Conservation (phyloP, 2,113 vertebrate genomes). For the Microcebus murinus region DNA sequence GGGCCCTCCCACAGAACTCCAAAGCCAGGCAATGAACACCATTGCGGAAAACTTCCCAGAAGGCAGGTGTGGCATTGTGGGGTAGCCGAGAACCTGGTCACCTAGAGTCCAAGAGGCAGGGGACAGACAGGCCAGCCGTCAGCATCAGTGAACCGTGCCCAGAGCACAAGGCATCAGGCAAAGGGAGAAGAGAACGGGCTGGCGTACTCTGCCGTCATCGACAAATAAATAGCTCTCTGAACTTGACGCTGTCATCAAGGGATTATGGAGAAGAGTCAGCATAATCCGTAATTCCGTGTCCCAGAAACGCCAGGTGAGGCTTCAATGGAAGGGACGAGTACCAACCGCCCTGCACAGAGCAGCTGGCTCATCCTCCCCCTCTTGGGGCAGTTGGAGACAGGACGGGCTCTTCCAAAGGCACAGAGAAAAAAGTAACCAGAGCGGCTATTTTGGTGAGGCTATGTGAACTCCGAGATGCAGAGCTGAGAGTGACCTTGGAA, state of each 20-base stretch:
- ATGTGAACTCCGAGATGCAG: background rate
- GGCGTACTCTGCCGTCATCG: background rate
- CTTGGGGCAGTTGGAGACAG: background rate
- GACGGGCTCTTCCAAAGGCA: background rate
- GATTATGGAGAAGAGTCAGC: background rate
- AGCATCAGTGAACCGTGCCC: background rate
- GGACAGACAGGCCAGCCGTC: background rate
- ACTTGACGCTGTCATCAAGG: background rate
- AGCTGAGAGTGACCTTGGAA: background rate
- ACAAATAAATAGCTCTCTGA: background rate
- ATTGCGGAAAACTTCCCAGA: background rate
- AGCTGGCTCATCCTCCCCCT: background rate
- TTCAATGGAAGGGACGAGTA: background rate
- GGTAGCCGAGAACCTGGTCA: background rate
- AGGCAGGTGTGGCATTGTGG: background rate
- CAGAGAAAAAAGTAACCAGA: background rate
- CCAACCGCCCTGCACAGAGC: background rate
- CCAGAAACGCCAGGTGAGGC: background rate
- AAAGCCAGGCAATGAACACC: background rate
- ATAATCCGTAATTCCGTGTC: background rate
- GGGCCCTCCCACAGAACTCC: background rate
- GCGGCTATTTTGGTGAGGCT: conserved; percentile 20
- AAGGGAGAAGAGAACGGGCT: background rate
- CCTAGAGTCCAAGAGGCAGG: background rate
- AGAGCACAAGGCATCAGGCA: background rate